Evolutionary conservation across 1,140 invertebrate species (phyloP).

Genomic region (Brachionus rubens): DNA sequence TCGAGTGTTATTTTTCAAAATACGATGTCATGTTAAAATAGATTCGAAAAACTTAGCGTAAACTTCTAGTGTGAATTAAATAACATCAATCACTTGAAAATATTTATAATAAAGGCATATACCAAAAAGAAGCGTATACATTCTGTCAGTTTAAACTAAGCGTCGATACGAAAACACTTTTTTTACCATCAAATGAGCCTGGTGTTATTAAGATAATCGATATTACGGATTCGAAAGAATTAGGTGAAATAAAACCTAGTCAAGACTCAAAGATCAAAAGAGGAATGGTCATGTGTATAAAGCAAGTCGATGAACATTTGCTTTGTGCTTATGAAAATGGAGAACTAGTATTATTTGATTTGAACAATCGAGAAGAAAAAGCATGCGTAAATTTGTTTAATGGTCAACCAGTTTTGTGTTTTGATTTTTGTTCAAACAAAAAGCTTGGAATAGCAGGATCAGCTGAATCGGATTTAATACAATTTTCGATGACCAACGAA

Average conservation of each 20-base stretch:
- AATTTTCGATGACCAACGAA: neutral
- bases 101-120: too few relatives aligned
- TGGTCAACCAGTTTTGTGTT: constrained; percentile 26
- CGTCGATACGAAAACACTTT: neutral
- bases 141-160: constrained; percentile 19
- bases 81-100: too few relatives aligned
- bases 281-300: constrained; percentile 39
- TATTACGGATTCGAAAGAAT: neutral
- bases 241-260: neutral
- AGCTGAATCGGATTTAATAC: neutral
- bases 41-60: too few relatives aligned
- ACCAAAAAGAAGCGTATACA: constrained; percentile 34
- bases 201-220: neutral
- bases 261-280: neutral
- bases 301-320: neutral
- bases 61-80: too few relatives aligned
- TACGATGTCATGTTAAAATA: too few relatives aligned
- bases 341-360: constrained; percentile 18
- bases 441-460: constrained; percentile 25
- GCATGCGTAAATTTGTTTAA: neutral
- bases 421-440: constrained; percentile 13
- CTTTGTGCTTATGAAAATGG: constrained; percentile 37
- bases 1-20: too few relatives aligned
- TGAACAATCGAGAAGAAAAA: neutral
- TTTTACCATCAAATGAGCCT: constrained; percentile 4